Evolutionary conservation across 2,888 invertebrate species (phyloP), one percentile per base, ranked within the genome.

Genomic region (Epinotia nisella): DNA sequence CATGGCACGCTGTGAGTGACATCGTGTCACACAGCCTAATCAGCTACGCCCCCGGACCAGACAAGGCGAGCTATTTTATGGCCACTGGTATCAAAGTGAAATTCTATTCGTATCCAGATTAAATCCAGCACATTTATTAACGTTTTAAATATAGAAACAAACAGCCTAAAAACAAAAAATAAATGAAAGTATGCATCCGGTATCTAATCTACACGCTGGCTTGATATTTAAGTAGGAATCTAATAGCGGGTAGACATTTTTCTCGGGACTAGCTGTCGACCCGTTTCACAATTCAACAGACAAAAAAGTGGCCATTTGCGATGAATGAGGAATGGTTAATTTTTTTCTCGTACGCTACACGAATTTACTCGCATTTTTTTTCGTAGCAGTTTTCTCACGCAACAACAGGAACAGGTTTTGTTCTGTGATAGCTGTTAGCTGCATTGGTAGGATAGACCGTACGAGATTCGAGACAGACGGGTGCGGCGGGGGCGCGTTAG

Each of bases 401-500:
- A 56, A 61, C 56, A 72, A 72, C 62, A 73, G 62, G 68, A 72
- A 72, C 62, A 73, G 62, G 68, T 69, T 71, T 71, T 71, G 60
- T 45, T 29, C 45, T 56, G 58, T 45, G 53, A 29, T 73, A 64
- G 51, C 35, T 51, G 55, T 41, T 60, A 58, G 61, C 49, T 72
- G 68, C 55, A 67, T 19, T 65, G 64, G 64, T 70, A 70, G 68
- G 65, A 73, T 75, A 66, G 72, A 75, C 72, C 64, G 74, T 69
- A 59, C 60, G 70, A 81, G 80, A 77, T 79, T 75, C 74, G 76
- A 74, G 76, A 83, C 81, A 85, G 86, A 85, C 86, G 84, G 88
- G 86, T 78, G 85, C 84, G 84, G 84, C 80, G 82, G 76, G 79
- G 83, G 81, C 83, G 86, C 85, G 84, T 82, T 83, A 85, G 86